Conservation (phyloP, 2,888 invertebrate species). For the Nymphalis urticae region DNA sequence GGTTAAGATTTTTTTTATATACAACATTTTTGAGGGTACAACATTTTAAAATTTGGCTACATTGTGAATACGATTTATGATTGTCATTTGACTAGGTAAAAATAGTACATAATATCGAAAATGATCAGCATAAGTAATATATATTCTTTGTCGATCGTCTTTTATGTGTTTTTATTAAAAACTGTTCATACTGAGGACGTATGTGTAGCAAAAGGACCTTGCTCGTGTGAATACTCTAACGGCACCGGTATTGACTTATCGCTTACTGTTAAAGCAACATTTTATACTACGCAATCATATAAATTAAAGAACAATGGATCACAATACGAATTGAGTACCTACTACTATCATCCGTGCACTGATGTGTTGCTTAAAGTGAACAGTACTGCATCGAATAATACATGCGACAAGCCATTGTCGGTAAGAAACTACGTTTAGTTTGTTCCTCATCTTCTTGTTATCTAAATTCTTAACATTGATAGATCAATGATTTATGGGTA, state of each 20-base stretch:
- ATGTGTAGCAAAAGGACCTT: conserved; percentile 64
- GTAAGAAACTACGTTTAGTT: conserved; percentile 51
- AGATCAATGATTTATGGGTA: too few species aligned
- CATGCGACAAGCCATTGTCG: conserved; percentile 54
- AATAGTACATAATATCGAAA: conserved; percentile 15
- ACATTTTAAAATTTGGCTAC: neutral
- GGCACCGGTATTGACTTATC: conserved; percentile 75
- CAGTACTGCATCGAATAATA: conserved; percentile 44
- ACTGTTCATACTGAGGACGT: conserved; percentile 47
- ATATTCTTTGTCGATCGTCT: conserved; percentile 17
- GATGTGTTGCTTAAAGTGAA: conserved; percentile 53
- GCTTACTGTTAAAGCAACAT: conserved; percentile 53
- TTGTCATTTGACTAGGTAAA: conserved; percentile 13
- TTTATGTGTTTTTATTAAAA: conserved; percentile 22
- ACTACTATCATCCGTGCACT: conserved; percentile 70
- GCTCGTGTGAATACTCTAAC: conserved; percentile 71
- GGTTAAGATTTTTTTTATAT: too few species aligned
- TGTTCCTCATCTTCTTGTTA: neutral
- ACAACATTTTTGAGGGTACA: neutral
- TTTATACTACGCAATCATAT: conserved; percentile 57
- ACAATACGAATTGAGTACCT: conserved; percentile 57
- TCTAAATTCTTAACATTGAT: neutral
- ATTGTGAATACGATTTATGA: conserved; percentile 1
- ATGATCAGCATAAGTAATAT: conserved; percentile 21
- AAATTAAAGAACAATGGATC: conserved; percentile 44